Evolutionary conservation across 2,113 vertebrate genomes (phyloP).

Genomic region (Deroptyus accipitrinus): DNA sequence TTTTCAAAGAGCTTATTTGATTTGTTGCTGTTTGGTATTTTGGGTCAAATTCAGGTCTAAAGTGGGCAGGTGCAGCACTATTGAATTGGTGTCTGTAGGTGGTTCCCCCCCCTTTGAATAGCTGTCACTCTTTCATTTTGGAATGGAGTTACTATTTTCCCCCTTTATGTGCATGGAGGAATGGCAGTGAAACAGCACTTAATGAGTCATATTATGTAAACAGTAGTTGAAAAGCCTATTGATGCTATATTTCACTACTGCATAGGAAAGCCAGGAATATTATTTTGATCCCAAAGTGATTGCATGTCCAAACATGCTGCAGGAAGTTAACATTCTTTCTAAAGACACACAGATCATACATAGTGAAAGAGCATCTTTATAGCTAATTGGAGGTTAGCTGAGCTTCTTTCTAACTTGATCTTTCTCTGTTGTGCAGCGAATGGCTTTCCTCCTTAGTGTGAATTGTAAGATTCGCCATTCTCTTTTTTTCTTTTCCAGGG

Average conservation of each 20-base stretch:
- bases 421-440: not conserved
- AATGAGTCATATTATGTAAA: not conserved
- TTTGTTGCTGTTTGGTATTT: not conserved
- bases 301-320: not conserved
- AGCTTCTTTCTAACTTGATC: not conserved
- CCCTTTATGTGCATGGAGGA: not conserved
- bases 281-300: not conserved
- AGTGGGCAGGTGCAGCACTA: not conserved
- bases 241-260: not conserved
- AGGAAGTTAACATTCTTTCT: not conserved
- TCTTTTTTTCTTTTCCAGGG: not conserved
- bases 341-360: not conserved
- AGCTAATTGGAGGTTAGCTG: not conserved
- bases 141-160: not conserved
- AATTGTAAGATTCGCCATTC: not conserved
- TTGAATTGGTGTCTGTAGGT: not conserved
- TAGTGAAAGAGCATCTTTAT: not conserved
- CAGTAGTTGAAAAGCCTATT: not conserved
- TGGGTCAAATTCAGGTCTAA: not conserved
- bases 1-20: not conserved
- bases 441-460: not conserved
- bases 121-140: not conserved
- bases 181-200: not conserved
- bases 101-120: not conserved
- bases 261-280: not conserved